A percentile compares a stretch with the other conserved stretches of the same genome.
Evolutionary conservation across 2,888 invertebrate species (phyloP).

Genomic region (Xanthia icteritia): DNA sequence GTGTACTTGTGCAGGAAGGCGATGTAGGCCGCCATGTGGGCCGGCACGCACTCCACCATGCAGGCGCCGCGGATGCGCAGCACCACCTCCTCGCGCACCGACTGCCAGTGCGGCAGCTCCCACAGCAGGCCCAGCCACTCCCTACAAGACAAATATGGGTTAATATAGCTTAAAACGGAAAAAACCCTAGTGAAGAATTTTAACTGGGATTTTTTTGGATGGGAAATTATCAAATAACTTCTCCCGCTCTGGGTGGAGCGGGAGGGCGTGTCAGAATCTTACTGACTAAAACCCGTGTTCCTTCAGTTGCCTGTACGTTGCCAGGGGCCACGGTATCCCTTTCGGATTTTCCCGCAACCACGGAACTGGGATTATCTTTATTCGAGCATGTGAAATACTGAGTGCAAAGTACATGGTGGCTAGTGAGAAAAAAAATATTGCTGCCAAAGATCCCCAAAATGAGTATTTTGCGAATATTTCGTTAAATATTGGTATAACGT

Average conservation of each 20-base stretch:
- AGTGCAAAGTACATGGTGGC: background rate
- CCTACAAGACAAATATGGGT: conserved; percentile 61
- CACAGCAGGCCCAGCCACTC: conserved; percentile 90
- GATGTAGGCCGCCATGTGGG: conserved; percentile 95
- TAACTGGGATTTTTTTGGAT: too few species aligned
- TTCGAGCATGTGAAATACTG: background rate
- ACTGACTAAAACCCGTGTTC: too few species aligned
- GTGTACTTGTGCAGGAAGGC: conserved; percentile 95
- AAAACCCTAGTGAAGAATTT: background rate
- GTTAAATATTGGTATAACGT: too few species aligned
- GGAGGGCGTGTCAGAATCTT: too few species aligned
- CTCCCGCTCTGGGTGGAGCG: too few species aligned
- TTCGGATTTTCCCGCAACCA: too few species aligned
- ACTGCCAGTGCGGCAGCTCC: conserved; percentile 94
- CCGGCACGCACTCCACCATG: conserved; percentile 97
- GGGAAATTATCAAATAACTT: too few species aligned
- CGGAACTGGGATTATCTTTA: background rate
- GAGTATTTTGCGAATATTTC: background rate
- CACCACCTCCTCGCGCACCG: conserved; percentile 93
- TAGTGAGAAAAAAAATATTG: too few species aligned
- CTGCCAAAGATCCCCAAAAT: background rate
- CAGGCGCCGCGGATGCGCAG: conserved; percentile 95
- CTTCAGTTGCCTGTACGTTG: too few species aligned
- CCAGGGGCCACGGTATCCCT: too few species aligned
- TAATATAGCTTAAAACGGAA: too few species aligned